Conservation (phyloP, 2,888 invertebrate genomes). For the Patella depressa region DNA sequence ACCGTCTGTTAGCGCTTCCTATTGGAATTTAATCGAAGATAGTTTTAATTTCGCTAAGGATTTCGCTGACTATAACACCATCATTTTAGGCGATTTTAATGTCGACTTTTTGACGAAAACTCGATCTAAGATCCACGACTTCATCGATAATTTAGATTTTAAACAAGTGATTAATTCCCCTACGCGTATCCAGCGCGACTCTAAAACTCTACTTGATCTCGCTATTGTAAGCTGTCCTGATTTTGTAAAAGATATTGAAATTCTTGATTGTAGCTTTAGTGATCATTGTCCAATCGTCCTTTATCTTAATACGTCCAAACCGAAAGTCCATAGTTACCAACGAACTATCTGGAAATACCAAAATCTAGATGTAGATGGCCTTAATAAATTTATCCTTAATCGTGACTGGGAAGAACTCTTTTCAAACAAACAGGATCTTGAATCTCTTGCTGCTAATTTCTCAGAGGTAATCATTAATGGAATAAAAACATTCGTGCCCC, state of each 20-base stretch:
- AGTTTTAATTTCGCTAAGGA: conserved; percentile 1
- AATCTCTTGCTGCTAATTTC: too few relatives aligned
- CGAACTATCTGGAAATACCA: conserved; percentile 1
- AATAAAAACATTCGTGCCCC: not conserved
- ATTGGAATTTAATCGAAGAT: not conserved
- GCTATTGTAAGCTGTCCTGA: conserved; percentile 2
- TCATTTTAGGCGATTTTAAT: conserved; percentile 2
- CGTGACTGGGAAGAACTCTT: not conserved
- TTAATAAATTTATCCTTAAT: conserved; percentile 3
- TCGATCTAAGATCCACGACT: not conserved
- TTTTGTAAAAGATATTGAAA: not conserved
- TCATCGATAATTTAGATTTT: not conserved
- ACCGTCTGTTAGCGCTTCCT: not conserved
- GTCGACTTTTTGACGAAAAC: not conserved
- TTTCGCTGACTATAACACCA: not conserved
- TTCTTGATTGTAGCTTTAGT: not conserved
- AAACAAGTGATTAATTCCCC: not conserved
- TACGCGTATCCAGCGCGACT: not conserved
- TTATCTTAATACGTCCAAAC: not conserved
- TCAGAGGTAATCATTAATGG: not conserved
- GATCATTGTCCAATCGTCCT: not conserved
- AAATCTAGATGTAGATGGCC: not conserved
- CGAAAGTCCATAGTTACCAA: not conserved
- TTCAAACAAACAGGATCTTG: too few relatives aligned
- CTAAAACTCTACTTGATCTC: not conserved